These are phyloP conservation scores for Scatophagus argus DNA, from an alignment of 2,113 vertebrate genomes.

Conservation along the genomic window DNA sequence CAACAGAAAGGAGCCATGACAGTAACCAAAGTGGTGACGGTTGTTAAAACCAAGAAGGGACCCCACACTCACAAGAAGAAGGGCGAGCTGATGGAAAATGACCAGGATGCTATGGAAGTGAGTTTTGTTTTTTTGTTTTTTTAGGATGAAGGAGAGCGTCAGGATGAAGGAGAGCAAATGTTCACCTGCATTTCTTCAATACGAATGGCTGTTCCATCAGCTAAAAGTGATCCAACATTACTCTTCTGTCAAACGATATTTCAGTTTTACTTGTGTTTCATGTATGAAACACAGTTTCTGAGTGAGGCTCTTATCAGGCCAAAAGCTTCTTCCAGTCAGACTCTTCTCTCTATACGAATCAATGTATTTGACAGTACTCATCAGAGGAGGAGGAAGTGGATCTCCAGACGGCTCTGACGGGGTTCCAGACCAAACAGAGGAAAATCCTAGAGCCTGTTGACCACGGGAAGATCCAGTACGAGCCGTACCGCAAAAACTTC, in stretches of 20 bases:
- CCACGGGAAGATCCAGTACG: slow-evolving; percentile 97
- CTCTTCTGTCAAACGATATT: neutral
- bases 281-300: neutral
- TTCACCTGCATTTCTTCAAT: neutral
- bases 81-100: slow-evolving; percentile 98
- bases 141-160: too few species aligned
- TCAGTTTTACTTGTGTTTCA: neutral
- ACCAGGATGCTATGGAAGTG: slow-evolving; percentile 99
- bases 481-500: slow-evolving; percentile 96
- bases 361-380: slow-evolving; percentile 88
- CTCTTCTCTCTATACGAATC: neutral
- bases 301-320: neutral
- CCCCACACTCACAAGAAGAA: slow-evolving; percentile 94
- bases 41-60: slow-evolving; percentile 95
- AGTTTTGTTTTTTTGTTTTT: slow-evolving; percentile 18
- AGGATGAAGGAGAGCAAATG: neutral
- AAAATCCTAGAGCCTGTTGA: slow-evolving; percentile 98
- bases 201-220: neutral
- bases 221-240: neutral
- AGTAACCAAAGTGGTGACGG: slow-evolving; percentile 95
- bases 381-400: slow-evolving; percentile 99
- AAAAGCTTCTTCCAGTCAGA: neutral
- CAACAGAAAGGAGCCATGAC: slow-evolving; percentile 92
- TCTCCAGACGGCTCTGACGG: slow-evolving; percentile 96
- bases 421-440: slow-evolving; percentile 98